Evolutionary conservation across 1,140 invertebrate genomes (phyloP).

Genomic region (Drosophila guanche): DNA sequence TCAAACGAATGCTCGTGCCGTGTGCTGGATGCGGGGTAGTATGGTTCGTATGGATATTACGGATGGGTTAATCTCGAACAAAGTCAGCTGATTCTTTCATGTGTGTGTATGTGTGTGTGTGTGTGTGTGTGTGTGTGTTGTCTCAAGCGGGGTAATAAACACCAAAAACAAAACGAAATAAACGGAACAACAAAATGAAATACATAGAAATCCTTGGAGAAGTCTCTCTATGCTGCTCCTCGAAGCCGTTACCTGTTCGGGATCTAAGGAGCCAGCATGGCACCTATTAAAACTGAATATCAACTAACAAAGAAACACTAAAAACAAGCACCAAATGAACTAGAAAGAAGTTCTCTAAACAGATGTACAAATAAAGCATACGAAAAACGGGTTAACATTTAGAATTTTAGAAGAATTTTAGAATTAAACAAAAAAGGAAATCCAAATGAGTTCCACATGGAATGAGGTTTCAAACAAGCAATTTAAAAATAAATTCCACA

Average conservation of each 20-base stretch:
- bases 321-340: conserved; percentile 26
- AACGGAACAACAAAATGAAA: conserved; percentile 10
- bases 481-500: not conserved
- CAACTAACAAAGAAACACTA: not conserved
- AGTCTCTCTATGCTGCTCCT: too few species aligned
- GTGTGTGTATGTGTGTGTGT: conserved; percentile 15
- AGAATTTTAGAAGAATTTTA: too few species aligned
- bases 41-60: too few species aligned
- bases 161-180: conserved; percentile 13
- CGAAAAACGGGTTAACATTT: not conserved
- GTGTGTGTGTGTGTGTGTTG: conserved; percentile 3
- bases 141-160: conserved; percentile 45
- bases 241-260: too few species aligned
- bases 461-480: not conserved
- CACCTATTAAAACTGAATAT: not conserved
- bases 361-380: not conserved
- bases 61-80: too few species aligned
- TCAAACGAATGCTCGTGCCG: conserved; percentile 53
- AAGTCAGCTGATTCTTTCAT: not conserved
- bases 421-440: too few species aligned
- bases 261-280: too few species aligned
- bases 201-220: not conserved
- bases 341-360: not conserved
- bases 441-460: too few species aligned
- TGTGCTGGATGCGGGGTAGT: conserved; percentile 38